Base-by-base conservation (phyloP, 2,888 invertebrate species). In the Atherix ibis region DNA sequence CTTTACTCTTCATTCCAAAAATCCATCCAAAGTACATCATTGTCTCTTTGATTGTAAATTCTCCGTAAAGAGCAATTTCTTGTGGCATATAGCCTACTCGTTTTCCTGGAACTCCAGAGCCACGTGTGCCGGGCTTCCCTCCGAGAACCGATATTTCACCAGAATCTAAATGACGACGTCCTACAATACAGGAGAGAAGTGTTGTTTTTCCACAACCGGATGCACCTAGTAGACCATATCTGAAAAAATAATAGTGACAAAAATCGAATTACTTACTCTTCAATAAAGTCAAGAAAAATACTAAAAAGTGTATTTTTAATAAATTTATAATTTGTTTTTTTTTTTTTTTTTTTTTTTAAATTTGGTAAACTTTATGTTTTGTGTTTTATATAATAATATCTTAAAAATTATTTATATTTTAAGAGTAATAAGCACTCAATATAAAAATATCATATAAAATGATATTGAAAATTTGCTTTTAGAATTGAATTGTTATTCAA, bases 121-220 rank as follows among this genome's bases (percentile, higher is more conserved):
- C 88, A 53, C 73, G 75, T 2, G 85, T 79, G 3, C 89, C 92
- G 0, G 92, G 94, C 48, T 76, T 78, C 15, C 85, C 83, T 1
- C 92, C 92, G 34, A 94, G 71, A 24, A 92, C 89, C 66, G 77
- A 80, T 46, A 92, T 81, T 55, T 84, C 81, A 4, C 94, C 94
- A 3, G 76, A 72, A 62, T 91, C 83, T 33, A 91, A 65, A 47
- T 79, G 71, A 49, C 88, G 71, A 35, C 89, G 68, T 4, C 94
- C 92, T 15, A 94, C 87, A 50, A 92, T 83, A 61, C 89, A 89
- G 30, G 88, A 83, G 4, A 94, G 70, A 10, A 94, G 65, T 1
- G 94, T 94, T 3, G 94, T 94, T 63, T 94, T 94, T n/a, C 91
- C 91, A 57, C 94, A 94, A 19, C 94, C 94, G 40, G 91, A 91